Conservation (phyloP, 2,888 invertebrate species). For the Pachycephus smyrnensis region DNA sequence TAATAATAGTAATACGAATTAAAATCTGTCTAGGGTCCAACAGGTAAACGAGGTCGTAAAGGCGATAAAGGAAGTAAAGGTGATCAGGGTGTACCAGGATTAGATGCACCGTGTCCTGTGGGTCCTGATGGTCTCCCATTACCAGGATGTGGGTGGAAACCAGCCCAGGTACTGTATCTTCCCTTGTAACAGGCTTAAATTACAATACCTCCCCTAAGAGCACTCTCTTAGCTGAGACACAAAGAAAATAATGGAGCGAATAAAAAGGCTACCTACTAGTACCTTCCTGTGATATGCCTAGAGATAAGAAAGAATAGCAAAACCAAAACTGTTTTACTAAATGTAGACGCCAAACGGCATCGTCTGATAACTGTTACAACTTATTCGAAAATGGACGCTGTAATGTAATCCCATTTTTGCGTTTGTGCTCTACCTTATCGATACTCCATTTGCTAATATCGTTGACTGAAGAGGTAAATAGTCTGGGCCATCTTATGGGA, state of each 20-base stretch:
- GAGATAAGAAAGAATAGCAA: background rate
- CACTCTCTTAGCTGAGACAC: background rate
- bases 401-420: background rate
- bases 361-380: background rate
- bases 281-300: background rate
- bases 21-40: constrained; percentile 76
- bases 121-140: constrained; percentile 96
- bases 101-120: constrained; percentile 98
- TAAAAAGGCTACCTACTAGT: background rate
- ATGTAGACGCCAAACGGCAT: background rate
- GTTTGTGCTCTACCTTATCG: background rate
- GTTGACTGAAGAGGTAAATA: too few relatives aligned
- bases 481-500: too few relatives aligned
- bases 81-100: constrained; percentile 95
- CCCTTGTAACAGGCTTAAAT: background rate
- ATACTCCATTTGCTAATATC: background rate
- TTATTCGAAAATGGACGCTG: background rate
- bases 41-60: constrained; percentile 90
- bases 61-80: constrained; percentile 95
- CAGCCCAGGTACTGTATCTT: constrained; percentile 77
- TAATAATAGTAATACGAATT: background rate
- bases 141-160: constrained; percentile 95
- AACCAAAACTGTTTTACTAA: background rate
- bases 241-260: background rate
- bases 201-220: background rate